Base-by-base conservation (phyloP, 2,888 invertebrate species). In the Phlogophora meticulosa region DNA sequence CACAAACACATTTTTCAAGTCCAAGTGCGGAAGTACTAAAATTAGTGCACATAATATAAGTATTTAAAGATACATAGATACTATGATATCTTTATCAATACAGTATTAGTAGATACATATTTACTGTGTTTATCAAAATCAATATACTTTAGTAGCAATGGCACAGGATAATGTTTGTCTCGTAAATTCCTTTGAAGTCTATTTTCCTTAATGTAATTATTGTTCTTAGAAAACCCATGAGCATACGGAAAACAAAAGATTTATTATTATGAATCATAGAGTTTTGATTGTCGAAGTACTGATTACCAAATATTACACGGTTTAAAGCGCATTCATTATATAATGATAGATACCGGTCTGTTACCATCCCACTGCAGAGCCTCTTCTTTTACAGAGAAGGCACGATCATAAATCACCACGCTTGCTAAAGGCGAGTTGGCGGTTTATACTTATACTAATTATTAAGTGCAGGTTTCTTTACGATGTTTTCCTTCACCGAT, bases 131-230 rank as follows among this genome's bases (percentile, higher is more conserved):
- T 57, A 73, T 67, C 43, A 28, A 57, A 52, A 20, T 56, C 32
- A 45, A 43, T 60, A 22, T 10, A 40, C 0, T 46, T 45, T 28
- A 53, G 20, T 32, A 59, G 45, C 15, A 10, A 20, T 56, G 56
- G 46, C 15, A 53, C 56, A 57, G 56, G 34, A 74, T 59, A 61
- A 68, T 58, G 51, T 22, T 60, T 36, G 34, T 48, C 40, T 62
- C 20, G 15, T 51, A 56, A 70, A 55, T 61, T 58, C 42, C 17
- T 60, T 28, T 24, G 22, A 36, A 17, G 11, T 57, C 45, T 17
- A 46, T 66, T 76, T 76, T 76, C 75, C 76, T 56, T 76, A 56
- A 62, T 17, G 61, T 51, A 32, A 64, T 69, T 55, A 45, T 63
- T 43, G 43, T 76, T 66, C 51, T 52, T 28, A 76, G 61, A 72